Evolutionary conservation across 2,113 vertebrate species (phyloP).

Genomic region (Motacilla tschutschensis): DNA sequence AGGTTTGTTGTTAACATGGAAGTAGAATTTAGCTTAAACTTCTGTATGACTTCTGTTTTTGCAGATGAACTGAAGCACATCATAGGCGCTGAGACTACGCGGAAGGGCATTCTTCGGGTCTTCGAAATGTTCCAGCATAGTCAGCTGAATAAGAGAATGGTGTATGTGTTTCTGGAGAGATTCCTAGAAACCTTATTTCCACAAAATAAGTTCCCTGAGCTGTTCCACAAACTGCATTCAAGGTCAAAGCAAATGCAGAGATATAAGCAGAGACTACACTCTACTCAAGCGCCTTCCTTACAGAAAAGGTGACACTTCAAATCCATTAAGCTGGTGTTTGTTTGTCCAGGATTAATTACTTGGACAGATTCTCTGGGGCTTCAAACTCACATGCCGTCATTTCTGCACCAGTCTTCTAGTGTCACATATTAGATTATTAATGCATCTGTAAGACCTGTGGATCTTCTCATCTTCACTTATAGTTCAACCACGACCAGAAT

Average conservation of each 20-base stretch:
- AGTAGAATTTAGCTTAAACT: background rate
- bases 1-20: background rate
- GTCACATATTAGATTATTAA: slow-evolving; percentile 74
- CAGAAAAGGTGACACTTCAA: slow-evolving; percentile 95
- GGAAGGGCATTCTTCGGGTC: slow-evolving; percentile 95
- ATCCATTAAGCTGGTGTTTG: slow-evolving; percentile 59
- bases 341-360: slow-evolving; percentile 69
- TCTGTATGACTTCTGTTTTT: background rate
- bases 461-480: slow-evolving; percentile 71
- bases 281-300: slow-evolving; percentile 79
- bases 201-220: slow-evolving; percentile 94
- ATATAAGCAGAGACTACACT: slow-evolving; percentile 90
- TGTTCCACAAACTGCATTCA: slow-evolving; percentile 96
- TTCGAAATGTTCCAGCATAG: slow-evolving; percentile 98
- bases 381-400: slow-evolving; percentile 68
- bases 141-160: slow-evolving; percentile 93
- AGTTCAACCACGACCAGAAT: slow-evolving; percentile 70
- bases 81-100: slow-evolving; percentile 87
- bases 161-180: slow-evolving; percentile 95
- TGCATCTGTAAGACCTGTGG: slow-evolving; percentile 72
- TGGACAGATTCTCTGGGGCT: slow-evolving; percentile 75
- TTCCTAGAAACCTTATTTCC: slow-evolving; percentile 97
- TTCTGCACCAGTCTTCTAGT: slow-evolving; percentile 74
- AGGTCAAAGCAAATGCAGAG: slow-evolving; percentile 88
- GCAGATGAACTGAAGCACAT: slow-evolving; percentile 85